Evolutionary conservation across 2,888 invertebrate species (phyloP).

Genomic region (Zootermopsis nevadensis): DNA sequence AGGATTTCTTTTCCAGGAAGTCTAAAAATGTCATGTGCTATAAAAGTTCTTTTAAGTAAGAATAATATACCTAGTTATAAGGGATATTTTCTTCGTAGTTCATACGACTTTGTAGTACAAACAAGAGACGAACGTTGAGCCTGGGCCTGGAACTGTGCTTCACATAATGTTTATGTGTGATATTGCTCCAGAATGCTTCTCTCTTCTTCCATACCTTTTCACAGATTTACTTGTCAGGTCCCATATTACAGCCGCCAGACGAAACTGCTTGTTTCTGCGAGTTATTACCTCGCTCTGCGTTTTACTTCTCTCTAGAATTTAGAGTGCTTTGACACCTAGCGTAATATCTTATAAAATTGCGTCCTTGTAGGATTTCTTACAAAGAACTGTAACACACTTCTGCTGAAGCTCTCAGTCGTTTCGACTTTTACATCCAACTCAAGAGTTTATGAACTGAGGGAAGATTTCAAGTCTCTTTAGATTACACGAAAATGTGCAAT

Average conservation of each 20-base stretch:
- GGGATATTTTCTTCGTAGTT: neutral
- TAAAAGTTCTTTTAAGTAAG: neutral
- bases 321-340: conserved; percentile 14
- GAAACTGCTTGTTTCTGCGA: neutral
- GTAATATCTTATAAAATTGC: conserved; percentile 18
- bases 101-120: neutral
- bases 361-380: conserved; percentile 4
- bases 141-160: neutral
- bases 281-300: neutral
- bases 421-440: neutral
- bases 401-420: neutral
- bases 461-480: neutral
- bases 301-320: neutral
- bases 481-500: neutral
- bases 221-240: conserved; percentile 23
- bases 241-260: conserved; percentile 12
- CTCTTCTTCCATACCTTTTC: neutral
- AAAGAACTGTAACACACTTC: neutral
- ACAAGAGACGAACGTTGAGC: neutral
- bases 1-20: neutral
- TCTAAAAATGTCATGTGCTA: neutral
- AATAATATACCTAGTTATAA: neutral
- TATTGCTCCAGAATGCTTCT: neutral
- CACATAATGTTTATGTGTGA: neutral
- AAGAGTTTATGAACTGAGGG: neutral